phyloP scores from a whole-genome alignment of 2,797 vertebrate species.

The Monodelphis domestica region DNA sequence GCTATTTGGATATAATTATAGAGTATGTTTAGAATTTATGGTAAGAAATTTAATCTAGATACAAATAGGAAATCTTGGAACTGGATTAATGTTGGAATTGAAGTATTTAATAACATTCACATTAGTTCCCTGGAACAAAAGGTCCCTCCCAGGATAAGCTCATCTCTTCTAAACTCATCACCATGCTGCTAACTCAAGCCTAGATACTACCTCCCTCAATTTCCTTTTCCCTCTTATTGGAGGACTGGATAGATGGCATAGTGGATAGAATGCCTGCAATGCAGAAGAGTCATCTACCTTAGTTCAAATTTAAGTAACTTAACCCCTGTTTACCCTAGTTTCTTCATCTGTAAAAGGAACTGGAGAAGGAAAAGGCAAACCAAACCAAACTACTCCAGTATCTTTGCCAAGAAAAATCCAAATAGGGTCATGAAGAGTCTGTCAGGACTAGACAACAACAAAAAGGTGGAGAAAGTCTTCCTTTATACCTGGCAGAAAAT shows the following conservation, averaged over 20 bases:
- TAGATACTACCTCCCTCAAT: not conserved
- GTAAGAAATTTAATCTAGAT: not conserved
- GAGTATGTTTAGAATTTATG: not conserved
- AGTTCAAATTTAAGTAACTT: not conserved
- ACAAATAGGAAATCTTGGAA: not conserved
- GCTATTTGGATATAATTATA: not conserved
- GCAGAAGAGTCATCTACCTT: not conserved
- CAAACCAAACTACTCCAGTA: not conserved
- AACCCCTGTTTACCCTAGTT: not conserved
- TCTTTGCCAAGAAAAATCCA: not conserved
- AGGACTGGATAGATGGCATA: not conserved
- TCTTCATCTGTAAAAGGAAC: not conserved
- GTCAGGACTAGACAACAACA: not conserved
- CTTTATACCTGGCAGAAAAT: not conserved
- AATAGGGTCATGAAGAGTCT: not conserved
- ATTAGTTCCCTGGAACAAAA: not conserved
- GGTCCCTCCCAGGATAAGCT: no score
- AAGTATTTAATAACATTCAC: constrained; percentile 6
- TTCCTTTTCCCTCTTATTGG: not conserved
- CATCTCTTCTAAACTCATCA: not conserved
- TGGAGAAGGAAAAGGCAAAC: not conserved
- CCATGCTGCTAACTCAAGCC: not conserved
- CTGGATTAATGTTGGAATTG: constrained; percentile 11
- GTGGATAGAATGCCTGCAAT: not conserved
- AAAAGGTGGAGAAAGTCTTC: not conserved